These are phyloP conservation scores for Paraescarpia echinospica DNA, from an alignment of 1,140 invertebrate species.

Conservation along the genomic window DNA sequence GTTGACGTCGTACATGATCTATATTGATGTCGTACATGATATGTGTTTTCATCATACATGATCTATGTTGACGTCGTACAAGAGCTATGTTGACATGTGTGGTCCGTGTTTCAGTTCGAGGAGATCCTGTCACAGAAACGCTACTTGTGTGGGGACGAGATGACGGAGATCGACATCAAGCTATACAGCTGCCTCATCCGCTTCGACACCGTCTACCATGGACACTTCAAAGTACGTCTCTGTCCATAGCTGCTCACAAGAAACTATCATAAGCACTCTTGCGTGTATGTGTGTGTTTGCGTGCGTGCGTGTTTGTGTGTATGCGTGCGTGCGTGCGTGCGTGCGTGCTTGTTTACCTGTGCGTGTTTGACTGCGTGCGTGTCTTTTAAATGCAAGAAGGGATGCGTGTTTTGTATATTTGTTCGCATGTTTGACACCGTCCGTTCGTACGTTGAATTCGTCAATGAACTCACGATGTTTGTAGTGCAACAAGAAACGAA, in stretches of 20 bases:
- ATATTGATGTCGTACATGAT: not conserved
- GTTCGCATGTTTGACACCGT: not conserved
- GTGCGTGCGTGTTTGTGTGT: not conserved
- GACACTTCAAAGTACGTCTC: constrained; percentile 45
- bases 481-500: constrained; percentile 36
- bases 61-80: not conserved
- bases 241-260: not conserved
- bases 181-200: constrained; percentile 49
- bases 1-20: not conserved
- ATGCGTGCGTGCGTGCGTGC: not conserved
- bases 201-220: constrained; percentile 52
- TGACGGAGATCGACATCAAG: constrained; percentile 53
- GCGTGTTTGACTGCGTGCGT: no score
- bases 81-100: not conserved
- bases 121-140: constrained; percentile 44
- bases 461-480: not conserved
- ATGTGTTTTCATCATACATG: not conserved
- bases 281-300: not conserved
- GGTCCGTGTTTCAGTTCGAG: constrained; percentile 31
- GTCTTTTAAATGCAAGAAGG: not conserved
- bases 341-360: not conserved
- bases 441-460: not conserved
- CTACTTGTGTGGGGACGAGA: constrained; percentile 41
- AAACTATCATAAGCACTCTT: not conserved
- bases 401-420: not conserved